phyloP scores from a whole-genome alignment of 1,140 invertebrate species.

The Caerostris extrusa region DNA sequence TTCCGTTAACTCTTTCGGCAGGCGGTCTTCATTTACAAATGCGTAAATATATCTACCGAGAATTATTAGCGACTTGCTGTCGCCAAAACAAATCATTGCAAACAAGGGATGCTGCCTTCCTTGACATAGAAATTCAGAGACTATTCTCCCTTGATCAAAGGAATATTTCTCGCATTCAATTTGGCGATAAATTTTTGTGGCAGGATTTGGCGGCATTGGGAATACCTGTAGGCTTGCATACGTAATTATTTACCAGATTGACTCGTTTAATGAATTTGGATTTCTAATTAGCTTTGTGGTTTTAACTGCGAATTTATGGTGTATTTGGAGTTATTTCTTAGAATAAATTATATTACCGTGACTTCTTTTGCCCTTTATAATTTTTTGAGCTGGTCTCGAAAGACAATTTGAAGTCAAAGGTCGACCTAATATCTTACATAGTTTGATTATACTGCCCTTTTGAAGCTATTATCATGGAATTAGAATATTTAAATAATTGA shows the following conservation, averaged over 20 bases:
- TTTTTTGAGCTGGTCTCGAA: too few relatives aligned
- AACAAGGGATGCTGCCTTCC: not conserved
- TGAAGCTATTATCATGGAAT: too few relatives aligned
- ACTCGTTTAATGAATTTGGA: conserved; percentile 7
- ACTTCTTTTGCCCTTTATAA: too few relatives aligned
- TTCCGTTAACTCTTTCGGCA: not conserved
- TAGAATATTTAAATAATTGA: too few relatives aligned
- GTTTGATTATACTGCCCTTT: too few relatives aligned
- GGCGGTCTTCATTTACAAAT: not conserved
- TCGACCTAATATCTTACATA: too few relatives aligned
- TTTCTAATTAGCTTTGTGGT: not conserved
- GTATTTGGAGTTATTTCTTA: not conserved
- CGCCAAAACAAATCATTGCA: conserved; percentile 28
- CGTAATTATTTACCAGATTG: not conserved
- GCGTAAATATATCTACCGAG: not conserved
- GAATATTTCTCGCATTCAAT: not conserved
- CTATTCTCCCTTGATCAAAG: conserved; percentile 2
- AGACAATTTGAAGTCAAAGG: too few relatives aligned
- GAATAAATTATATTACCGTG: not conserved
- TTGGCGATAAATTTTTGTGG: conserved; percentile 8
- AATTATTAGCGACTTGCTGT: conserved; percentile 19
- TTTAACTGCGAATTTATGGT: not conserved
- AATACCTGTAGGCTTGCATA: not conserved
- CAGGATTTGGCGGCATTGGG: not conserved
- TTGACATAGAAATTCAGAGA: not conserved